These are phyloP conservation scores for Anolis apletophallus DNA, from an alignment of 2,797 vertebrate genomes.

Conservation along the genomic window DNA sequence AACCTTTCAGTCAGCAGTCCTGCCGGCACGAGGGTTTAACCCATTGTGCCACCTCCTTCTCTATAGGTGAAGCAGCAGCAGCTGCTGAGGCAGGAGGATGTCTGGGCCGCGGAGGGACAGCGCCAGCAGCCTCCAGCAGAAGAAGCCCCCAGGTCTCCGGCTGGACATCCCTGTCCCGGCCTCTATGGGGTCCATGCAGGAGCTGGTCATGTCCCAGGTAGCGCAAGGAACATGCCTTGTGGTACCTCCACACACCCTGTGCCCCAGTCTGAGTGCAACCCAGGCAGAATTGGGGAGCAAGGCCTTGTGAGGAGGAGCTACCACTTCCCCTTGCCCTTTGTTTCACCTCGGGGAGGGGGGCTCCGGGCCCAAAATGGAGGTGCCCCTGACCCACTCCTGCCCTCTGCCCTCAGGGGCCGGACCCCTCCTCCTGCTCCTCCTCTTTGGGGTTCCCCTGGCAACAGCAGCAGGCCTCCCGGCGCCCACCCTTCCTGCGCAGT, in stretches of 20 bases:
- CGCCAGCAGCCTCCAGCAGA: conserved; percentile 96
- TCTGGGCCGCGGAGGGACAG: conserved; percentile 89
- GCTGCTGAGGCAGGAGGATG: conserved; percentile 83
- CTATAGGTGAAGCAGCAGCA: conserved; percentile 9
- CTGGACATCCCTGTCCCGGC: conserved; percentile 87
- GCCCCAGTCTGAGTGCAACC: neutral
- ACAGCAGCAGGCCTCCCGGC: conserved; percentile 82
- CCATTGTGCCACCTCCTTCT: too few species aligned
- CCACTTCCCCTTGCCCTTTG: neutral
- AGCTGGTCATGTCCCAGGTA: conserved; percentile 87
- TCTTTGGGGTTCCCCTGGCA: neutral
- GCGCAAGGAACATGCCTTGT: neutral
- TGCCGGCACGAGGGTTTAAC: too few species aligned
- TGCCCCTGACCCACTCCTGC: neutral
- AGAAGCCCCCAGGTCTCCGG: conserved; percentile 96
- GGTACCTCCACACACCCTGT: neutral
- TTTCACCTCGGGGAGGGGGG: neutral
- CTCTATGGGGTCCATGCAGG: conserved; percentile 80
- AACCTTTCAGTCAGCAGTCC: too few species aligned
- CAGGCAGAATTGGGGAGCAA: neutral
- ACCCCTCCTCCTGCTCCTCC: neutral
- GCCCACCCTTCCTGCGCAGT: conserved; percentile 91
- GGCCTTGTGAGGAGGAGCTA: too few species aligned
- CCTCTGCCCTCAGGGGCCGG: rapidly evolving
- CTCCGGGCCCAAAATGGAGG: too few species aligned